Conservation (phyloP, 2,888 invertebrate genomes). For the Dicycla oo region DNA sequence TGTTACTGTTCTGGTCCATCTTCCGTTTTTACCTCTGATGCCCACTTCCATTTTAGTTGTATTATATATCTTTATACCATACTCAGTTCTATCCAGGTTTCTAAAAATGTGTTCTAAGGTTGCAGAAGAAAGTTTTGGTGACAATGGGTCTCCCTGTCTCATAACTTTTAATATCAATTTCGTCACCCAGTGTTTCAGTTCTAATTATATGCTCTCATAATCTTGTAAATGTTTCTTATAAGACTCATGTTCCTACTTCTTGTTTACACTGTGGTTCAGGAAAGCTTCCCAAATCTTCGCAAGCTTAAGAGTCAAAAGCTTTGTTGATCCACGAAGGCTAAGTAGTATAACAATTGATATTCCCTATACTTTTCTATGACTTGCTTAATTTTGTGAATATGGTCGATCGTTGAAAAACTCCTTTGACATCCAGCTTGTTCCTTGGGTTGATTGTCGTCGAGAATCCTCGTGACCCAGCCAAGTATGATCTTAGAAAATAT, state of each 20-base stretch:
- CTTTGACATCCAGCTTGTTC: neutral
- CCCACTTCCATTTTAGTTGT: too few relatives aligned
- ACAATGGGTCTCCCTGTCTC: too few relatives aligned
- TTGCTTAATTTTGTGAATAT: neutral
- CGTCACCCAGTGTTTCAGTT: neutral
- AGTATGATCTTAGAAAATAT: neutral
- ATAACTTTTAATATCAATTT: too few relatives aligned
- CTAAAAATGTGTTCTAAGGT: too few relatives aligned
- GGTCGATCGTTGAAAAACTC: neutral
- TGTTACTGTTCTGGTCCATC: too few relatives aligned
- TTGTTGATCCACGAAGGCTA: neutral
- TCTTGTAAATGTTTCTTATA: neutral
- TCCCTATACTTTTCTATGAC: neutral
- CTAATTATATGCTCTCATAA: neutral
- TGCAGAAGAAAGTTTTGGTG: too few relatives aligned
- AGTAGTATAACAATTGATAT: neutral
- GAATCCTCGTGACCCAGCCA: neutral
- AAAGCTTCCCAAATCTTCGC: neutral
- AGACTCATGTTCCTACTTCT: neutral
- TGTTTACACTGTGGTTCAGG: neutral
- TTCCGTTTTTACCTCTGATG: too few relatives aligned
- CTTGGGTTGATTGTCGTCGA: neutral
- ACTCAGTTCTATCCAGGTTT: too few relatives aligned
- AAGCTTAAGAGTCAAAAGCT: neutral
- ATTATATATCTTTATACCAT: too few relatives aligned